Base-by-base conservation (phyloP, 2,113 vertebrate species). In the Anoura caudifer region DNA sequence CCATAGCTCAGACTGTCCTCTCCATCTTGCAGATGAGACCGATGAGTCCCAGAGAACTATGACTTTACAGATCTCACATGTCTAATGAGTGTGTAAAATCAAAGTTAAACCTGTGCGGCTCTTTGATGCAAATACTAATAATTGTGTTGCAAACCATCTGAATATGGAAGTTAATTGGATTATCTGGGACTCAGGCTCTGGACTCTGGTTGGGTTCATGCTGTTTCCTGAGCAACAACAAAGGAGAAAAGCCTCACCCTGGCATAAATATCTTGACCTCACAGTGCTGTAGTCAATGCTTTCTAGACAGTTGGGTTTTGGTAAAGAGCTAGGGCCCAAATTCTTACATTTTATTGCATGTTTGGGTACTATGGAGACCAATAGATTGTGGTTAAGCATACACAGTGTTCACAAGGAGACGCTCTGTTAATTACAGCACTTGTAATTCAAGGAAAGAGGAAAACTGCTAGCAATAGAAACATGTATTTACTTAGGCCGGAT, bases 131-230 rank as follows among this genome's bases (percentile, higher is more conserved):
- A 63, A 38, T 41, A 76, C 10, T 61, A 91, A 72, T 26, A 76
- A 47, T 82, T 72, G n/a, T 90, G 43, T 7, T 86, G 38, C 54
- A 54, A 89, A 33, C 4, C n/a, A 45, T 33, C 67, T 92, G 69
- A 67, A 41, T 75, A 50, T 41, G 12, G 28, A 83, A 73, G n/a
- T 8, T 45, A 54, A 22, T 16, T 38, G 63, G 28, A 28, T 87
- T 76, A 33, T 38, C 36, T 61, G 19, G 24, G 19, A 83, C 41
- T 79, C 11, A n/a, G 47, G 24, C n/a, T 95, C 94, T 87, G 36
- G 50, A 97, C 50, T 97, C 81, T 97, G 93, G 84, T 83, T 94
- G 50, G 15, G 4, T 80, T 82, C 83, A 19, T 50, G 14, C 43
- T 85, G 28, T 65, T 76, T 93, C 90, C 82, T 93, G 38, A 73